Evolutionary conservation across 2,888 invertebrate genomes (phyloP).

Genomic region (Oscheius myriophilus): DNA sequence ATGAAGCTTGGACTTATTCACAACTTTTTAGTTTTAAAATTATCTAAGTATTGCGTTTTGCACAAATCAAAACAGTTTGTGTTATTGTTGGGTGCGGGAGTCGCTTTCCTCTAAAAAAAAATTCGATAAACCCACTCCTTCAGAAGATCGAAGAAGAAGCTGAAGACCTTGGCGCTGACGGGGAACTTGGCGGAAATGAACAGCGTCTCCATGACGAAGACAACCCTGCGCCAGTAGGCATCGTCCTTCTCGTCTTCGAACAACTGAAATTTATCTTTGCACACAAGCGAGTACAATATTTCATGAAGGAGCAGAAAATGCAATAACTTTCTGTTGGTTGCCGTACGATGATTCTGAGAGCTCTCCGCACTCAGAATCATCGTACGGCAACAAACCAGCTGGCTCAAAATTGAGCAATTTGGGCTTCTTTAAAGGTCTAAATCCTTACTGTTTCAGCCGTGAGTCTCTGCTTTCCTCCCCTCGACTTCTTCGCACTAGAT

Average conservation of each 20-base stretch:
- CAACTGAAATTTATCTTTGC: conserved; percentile 6
- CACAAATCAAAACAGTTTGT: too few species aligned
- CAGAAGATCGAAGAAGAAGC: conserved; percentile 50
- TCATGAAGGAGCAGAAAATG: conserved; percentile 8
- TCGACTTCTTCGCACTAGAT: conserved; percentile 45
- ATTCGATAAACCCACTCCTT: conserved; percentile 43
- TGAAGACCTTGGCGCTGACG: conserved; percentile 44
- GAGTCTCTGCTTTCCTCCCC: conserved; percentile 6
- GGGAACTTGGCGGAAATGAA: conserved; percentile 32
- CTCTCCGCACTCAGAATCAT: too few species aligned
- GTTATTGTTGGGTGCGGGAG: too few species aligned
- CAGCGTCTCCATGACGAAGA: conserved; percentile 55
- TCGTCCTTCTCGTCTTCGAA: conserved; percentile 31
- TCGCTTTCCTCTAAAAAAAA: too few species aligned
- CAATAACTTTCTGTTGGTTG: too few species aligned
- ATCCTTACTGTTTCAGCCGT: neutral
- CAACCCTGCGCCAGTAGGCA: conserved; percentile 35
- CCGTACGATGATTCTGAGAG: too few species aligned
- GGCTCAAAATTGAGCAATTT: neutral
- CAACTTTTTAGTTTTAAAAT: too few species aligned
- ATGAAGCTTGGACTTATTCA: too few species aligned
- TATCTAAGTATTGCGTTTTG: too few species aligned
- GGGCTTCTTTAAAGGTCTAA: too few species aligned
- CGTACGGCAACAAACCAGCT: too few species aligned
- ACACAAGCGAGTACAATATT: conserved; percentile 16